phyloP scores from a whole-genome alignment of 2,888 invertebrate genomes.

The Pristionchus fissidentatus region DNA sequence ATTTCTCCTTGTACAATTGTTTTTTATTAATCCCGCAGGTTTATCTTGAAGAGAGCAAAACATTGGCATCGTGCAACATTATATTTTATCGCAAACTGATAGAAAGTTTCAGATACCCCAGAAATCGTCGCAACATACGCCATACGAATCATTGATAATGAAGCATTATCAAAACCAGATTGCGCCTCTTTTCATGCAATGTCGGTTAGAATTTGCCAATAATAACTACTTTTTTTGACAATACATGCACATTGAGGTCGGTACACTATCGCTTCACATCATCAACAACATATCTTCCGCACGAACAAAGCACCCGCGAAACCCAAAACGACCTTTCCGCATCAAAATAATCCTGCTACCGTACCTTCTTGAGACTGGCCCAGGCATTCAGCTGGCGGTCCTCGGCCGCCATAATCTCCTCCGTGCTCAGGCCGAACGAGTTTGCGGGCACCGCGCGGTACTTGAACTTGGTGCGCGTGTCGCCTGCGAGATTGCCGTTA shows the following conservation, averaged over 20 bases:
- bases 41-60: background rate
- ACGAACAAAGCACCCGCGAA: background rate
- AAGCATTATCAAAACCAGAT: no score
- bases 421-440: slow-evolving; percentile 89
- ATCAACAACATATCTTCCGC: no score
- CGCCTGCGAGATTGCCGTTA: slow-evolving; percentile 75
- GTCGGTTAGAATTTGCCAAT: no score
- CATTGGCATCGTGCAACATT: background rate
- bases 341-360: background rate
- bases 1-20: background rate
- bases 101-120: no score
- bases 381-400: slow-evolving; percentile 94
- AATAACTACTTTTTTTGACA: no score
- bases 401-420: slow-evolving; percentile 93
- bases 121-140: no score
- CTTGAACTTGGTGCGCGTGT: slow-evolving; percentile 90
- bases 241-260: no score
- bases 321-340: background rate
- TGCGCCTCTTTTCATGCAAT: no score
- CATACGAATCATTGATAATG: no score
- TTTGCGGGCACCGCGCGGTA: slow-evolving; percentile 90
- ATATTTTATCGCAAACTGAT: no score
- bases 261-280: no score
- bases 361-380: slow-evolving; percentile 88
- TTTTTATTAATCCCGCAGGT: background rate